Percentiles rank a stretch among this genome's conserved stretches.
Evolutionary conservation across 2,113 vertebrate genomes (phyloP).

Genomic region (Barnardius zonarius): DNA sequence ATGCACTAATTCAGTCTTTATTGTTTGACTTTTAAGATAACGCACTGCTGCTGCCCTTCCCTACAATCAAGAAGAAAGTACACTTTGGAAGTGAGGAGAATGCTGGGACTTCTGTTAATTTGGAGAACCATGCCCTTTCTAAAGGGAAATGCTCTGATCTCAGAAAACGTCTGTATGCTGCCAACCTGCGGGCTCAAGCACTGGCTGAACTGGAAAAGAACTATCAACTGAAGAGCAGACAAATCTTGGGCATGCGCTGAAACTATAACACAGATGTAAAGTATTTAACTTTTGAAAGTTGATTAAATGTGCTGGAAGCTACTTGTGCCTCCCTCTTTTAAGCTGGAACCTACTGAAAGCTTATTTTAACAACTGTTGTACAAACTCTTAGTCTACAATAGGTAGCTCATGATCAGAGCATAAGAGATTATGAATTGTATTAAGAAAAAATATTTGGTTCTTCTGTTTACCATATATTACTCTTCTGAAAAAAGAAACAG

Average conservation of each 20-base stretch:
- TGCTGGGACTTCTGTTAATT: neutral
- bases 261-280: neutral
- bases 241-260: slow-evolving; percentile 88
- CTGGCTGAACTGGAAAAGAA: slow-evolving; percentile 80
- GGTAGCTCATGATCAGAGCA: neutral
- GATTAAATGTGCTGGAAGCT: neutral
- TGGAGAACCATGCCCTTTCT: slow-evolving; percentile 42
- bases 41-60: slow-evolving; percentile 44
- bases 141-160: slow-evolving; percentile 69
- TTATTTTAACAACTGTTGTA: neutral
- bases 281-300: neutral
- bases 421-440: neutral
- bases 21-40: slow-evolving; percentile 71
- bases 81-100: slow-evolving; percentile 88
- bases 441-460: neutral
- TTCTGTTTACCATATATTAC: neutral
- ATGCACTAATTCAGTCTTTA: neutral
- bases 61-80: slow-evolving; percentile 84
- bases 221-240: slow-evolving; percentile 83
- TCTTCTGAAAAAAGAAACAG: neutral
- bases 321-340: neutral
- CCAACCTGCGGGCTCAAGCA: slow-evolving; percentile 77
- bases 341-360: neutral
- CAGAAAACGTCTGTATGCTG: slow-evolving; percentile 80
- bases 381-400: neutral